These are phyloP conservation scores for Chrysocyon brachyurus DNA, from an alignment of 2,797 vertebrate species.

Conservation along the genomic window DNA sequence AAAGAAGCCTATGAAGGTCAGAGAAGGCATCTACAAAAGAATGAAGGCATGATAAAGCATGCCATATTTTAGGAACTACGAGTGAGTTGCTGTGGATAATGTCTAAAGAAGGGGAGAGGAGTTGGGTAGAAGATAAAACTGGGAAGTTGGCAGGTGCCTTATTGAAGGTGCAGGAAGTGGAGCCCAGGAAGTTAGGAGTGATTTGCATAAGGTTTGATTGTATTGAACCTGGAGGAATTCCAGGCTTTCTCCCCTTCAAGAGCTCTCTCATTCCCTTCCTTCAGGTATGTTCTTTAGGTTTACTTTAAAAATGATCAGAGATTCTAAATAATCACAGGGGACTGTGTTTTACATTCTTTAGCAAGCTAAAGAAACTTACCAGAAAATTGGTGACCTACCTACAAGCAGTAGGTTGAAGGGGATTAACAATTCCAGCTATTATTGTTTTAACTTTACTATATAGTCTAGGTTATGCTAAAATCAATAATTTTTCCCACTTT, in stretches of 20 bases:
- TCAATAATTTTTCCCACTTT: slow-evolving; percentile 32
- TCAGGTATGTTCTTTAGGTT: slow-evolving; percentile 24
- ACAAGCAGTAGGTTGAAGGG: not conserved
- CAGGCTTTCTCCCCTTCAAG: slow-evolving; percentile 2
- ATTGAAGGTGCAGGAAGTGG: not conserved
- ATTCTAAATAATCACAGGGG: slow-evolving; percentile 9
- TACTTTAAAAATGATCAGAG: not conserved
- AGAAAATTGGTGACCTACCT: not conserved
- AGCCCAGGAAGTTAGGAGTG: not conserved
- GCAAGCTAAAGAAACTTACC: not conserved
- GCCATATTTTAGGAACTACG: not conserved
- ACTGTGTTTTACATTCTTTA: slow-evolving; percentile 7
- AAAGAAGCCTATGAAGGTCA: not conserved
- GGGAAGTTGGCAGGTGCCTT: not conserved
- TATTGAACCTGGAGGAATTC: not conserved
- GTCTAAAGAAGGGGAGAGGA: not conserved
- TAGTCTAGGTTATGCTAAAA: slow-evolving; percentile 1
- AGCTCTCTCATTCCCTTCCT: not conserved
- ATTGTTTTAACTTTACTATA: not conserved
- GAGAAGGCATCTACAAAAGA: slow-evolving; percentile 32
- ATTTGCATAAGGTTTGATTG: not conserved
- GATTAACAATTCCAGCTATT: not conserved
- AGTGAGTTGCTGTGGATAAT: not conserved
- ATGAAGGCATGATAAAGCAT: slow-evolving; percentile 45
- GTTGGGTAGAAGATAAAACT: not conserved